Base-by-base conservation (phyloP, 2,113 vertebrate genomes). In the Corythornis madagascariensis region DNA sequence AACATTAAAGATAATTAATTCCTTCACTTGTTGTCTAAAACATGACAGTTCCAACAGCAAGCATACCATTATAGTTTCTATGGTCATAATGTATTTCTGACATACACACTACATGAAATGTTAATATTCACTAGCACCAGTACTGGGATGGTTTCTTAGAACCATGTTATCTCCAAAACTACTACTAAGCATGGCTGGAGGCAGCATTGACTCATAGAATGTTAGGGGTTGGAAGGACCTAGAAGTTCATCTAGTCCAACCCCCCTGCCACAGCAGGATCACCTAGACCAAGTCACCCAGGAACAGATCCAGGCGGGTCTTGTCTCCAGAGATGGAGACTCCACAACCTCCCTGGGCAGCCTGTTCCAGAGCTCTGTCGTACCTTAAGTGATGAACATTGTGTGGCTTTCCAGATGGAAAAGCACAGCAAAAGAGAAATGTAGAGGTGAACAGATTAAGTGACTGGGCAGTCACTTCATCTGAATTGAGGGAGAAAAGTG, bases 401-500 rank as follows among this genome's bases (percentile, higher is more conserved):
- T 3, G 15, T 25, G 53, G 33, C 13, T 74, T 60, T 91, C 25
- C 28, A 60, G 28, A 71, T 42, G 31, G 50, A 78, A 83, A 57
- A 43, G 0, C 15, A 31, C 1, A 43, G 12, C 10, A 72, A 42
- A 42, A 79, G 13, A 55, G 29, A 61, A 53, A 21, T 9, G 20
- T 10, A 53, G 8, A 0, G 12, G 2, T 2, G 2, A 66, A 59
- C 13, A 48, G n/a, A 80, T 10, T 13, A 43, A 72, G 8, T 0
- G 0, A 33, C 4, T 20, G 19, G n/a, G 35, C 35, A 35, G 35
- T 35, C 35, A 35, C 35, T 35, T 35, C 35, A 35, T 35, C 35
- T 35, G 35, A 35, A 35, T 35, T 35, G 35, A n/a, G n/a, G n/a
- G n/a, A n/a, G n/a, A n/a, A n/a, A 35, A 78, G 5, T 38, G 10